These are phyloP conservation scores for Alcedo quadribrachys DNA, from an alignment of 2,797 vertebrate species.

Conservation along the genomic window DNA sequence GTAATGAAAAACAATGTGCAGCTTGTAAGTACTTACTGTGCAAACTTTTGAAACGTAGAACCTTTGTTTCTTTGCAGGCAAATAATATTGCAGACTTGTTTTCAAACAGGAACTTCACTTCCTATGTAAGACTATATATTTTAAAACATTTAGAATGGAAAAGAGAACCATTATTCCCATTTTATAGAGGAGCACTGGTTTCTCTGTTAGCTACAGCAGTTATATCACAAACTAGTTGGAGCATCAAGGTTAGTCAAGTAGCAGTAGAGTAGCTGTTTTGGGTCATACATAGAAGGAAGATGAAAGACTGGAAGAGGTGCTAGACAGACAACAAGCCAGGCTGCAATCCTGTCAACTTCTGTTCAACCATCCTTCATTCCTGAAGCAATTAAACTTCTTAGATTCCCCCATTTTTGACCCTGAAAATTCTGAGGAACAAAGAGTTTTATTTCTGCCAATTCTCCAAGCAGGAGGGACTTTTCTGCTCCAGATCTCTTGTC, in stretches of 20 bases:
- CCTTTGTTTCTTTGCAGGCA: slow-evolving; percentile 33
- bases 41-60: slow-evolving; percentile 51
- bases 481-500: not conserved
- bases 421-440: not conserved
- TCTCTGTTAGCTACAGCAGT: not conserved
- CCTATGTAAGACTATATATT: not conserved
- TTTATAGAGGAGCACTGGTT: not conserved
- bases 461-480: not conserved
- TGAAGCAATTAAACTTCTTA: not conserved
- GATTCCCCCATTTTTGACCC: not conserved
- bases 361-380: not conserved
- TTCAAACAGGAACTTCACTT: not conserved
- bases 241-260: accelerated
- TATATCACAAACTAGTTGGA: accelerated
- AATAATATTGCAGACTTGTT: slow-evolving; percentile 19
- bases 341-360: not conserved
- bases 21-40: slow-evolving; percentile 62
- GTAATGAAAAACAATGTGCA: slow-evolving; percentile 69
- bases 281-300: not conserved
- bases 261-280: not conserved
- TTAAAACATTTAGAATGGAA: not conserved
- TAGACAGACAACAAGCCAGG: not conserved
- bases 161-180: not conserved
- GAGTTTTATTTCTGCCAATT: not conserved
- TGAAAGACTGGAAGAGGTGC: not conserved